Evolutionary conservation across 2,888 invertebrate genomes (phyloP), one percentile per base, ranked within the genome.

Genomic region (Steinernema hermaphroditum): DNA sequence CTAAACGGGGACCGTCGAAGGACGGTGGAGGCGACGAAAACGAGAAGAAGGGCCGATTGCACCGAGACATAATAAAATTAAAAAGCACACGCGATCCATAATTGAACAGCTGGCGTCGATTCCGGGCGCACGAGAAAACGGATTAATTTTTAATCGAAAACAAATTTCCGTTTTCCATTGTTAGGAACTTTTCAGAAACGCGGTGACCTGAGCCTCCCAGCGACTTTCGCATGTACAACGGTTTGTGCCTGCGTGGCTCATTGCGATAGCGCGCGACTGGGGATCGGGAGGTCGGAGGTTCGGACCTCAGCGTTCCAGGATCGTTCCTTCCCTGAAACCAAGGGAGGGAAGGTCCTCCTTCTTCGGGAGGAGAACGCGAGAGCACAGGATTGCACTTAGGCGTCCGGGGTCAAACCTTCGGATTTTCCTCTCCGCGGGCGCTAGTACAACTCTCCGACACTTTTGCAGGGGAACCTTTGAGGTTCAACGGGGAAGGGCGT

Each of bases 381-480:
- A 62, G 6, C 16, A 62, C 27, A 32, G 62, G 62, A 62, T 32
- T 62, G 62, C 62, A 62, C 62, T 62, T 62, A 62, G 62, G 62
- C 62, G 27, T 32, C 27, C 62, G 62, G 12, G 62, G 6, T 32
- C 6, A 16, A 29, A n/a, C 62, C 19, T 29, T 32, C 54, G 54
- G 32, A 32, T 32, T 62, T 32, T 62, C 62, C 8, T 14, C 62
- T 14, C 27, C 62, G 34, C 62, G 32, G 34, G 62, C 27, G 62
- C 62, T 62, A 62, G 62, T 62, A 62, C 62, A 62, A 62, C 62
- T 29, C 29, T 62, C 62, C 62, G 27, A 62, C 62, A 62, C 37
- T 12, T 12, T 12, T 37, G 12, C 37, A 37, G 12, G 12, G 37
- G 37, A 37, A 37, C 37, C 37, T 12, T 37, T 4, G 37, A 37